Base-by-base conservation (phyloP, 2,888 invertebrate species). In the Conus canariensis region DNA sequence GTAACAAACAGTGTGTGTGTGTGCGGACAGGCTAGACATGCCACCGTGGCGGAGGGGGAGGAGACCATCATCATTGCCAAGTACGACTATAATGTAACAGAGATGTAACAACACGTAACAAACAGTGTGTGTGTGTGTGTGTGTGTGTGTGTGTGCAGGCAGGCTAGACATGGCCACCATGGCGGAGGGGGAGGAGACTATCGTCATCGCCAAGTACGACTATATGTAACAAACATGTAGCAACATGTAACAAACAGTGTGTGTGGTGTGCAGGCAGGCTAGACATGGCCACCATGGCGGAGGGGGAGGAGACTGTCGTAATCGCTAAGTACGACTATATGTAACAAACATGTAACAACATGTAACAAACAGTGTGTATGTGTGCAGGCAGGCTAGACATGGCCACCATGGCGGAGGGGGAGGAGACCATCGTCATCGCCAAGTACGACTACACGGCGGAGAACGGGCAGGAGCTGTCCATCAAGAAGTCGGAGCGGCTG, bases 371-470 rank as follows among this genome's bases (percentile, higher is more conserved):
- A 45, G 45, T 45, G 45, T 45, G 45, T 45, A 45, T 70, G 70
- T 70, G 70, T 70, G 70, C 22, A 22, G 16, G 19, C 70, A 70
- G 16, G 19, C 70, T 56, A 58, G 56, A 14, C 8, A 59, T 87
- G 70, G 88, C 90, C 19, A 90, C 80, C 56, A 92, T 92, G 91
- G 91, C 91, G 10, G 90, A 90, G 74, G 91, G 91, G 70, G 95
- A 95, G 88, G 95, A 94, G 90, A 93, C 94, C 90, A 93, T 94
- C 87, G 99, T 99, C 96, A 98, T 99, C 96, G 99, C 99, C 94
- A 99, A 99, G 97, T 99, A 99, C 96, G 99, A 99, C 97, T 99
- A 99, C 97, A 98, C 98, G 94, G 99, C 99, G 92, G 99, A 99
- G 97, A 99, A 99, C 92, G 98, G 98, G 85, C 99, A 99, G 97